phyloP scores from a whole-genome alignment of 64 coral and sea anemone genomes.

The Montipora cactus region DNA sequence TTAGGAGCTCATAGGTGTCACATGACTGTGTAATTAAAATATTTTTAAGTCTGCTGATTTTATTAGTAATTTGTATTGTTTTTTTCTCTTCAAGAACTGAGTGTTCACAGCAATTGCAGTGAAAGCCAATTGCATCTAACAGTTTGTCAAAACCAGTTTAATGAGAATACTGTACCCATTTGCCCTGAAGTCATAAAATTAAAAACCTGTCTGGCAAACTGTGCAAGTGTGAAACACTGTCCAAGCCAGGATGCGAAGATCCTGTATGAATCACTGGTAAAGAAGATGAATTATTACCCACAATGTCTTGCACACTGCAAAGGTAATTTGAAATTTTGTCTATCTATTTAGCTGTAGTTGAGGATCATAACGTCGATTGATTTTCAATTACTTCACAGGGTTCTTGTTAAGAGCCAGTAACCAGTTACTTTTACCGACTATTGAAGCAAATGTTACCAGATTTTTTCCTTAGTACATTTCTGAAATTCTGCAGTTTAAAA shows the following conservation, averaged over 20 bases:
- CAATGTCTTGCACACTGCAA: slow-evolving; percentile 17
- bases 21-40: too few species aligned
- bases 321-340: not conserved
- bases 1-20: too few species aligned
- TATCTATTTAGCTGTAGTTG: not conserved
- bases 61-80: not conserved
- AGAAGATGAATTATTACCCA: slow-evolving; percentile 28
- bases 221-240: not conserved
- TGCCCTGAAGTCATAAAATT: slow-evolving; percentile 2
- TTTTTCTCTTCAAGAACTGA: not conserved
- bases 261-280: slow-evolving; percentile 10
- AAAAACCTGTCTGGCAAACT: not conserved
- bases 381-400: too few species aligned
- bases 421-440: too few species aligned
- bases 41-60: too few species aligned
- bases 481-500: too few species aligned
- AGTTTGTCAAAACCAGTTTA: slow-evolving; percentile 15
- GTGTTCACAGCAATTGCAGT: not conserved
- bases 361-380: too few species aligned
- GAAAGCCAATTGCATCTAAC: not conserved
- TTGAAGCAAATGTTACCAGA: too few species aligned
- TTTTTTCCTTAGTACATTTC: too few species aligned
- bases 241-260: not conserved
- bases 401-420: too few species aligned
- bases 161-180: slow-evolving; percentile 2